Evolutionary conservation across 2,797 vertebrate species (phyloP).

Genomic region (Poecilia velifera): DNA sequence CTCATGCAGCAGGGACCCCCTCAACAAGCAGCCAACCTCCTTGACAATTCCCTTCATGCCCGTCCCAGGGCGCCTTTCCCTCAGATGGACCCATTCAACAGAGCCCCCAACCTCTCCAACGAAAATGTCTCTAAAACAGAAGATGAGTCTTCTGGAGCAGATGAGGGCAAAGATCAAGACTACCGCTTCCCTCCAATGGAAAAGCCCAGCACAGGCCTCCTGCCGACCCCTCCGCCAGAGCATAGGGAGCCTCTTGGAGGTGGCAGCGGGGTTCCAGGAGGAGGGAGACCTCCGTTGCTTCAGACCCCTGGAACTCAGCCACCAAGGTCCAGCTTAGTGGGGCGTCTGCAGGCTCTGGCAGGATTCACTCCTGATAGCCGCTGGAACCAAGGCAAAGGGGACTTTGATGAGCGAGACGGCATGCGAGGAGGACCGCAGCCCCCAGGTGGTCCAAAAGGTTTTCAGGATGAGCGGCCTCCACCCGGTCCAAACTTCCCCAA

Average conservation of each 20-base stretch:
- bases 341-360: constrained; percentile 84
- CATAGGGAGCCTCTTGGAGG: constrained; percentile 86
- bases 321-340: constrained; percentile 73
- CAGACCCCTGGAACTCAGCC: constrained; percentile 74
- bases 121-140: constrained; percentile 87
- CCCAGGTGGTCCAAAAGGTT: constrained; percentile 84
- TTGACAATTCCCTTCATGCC: constrained; percentile 87
- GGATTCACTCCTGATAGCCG: constrained; percentile 92
- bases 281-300: constrained; percentile 72
- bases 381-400: constrained; percentile 93
- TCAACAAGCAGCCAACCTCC: constrained; percentile 80
- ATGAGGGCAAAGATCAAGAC: constrained; percentile 96
- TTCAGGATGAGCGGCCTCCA: constrained; percentile 89
- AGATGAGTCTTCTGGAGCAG: constrained; percentile 85
- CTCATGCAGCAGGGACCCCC: constrained; percentile 90
- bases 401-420: constrained; percentile 95
- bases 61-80: constrained; percentile 89
- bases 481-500: constrained; percentile 85
- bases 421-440: constrained; percentile 72
- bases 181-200: constrained; percentile 95
- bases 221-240: constrained; percentile 89
- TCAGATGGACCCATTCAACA: constrained; percentile 90
- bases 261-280: constrained; percentile 83
- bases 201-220: constrained; percentile 85
- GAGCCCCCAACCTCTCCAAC: constrained; percentile 79